Evolutionary conservation across 2,888 invertebrate species (phyloP).

Genomic region (Pseudococcus viburni): DNA sequence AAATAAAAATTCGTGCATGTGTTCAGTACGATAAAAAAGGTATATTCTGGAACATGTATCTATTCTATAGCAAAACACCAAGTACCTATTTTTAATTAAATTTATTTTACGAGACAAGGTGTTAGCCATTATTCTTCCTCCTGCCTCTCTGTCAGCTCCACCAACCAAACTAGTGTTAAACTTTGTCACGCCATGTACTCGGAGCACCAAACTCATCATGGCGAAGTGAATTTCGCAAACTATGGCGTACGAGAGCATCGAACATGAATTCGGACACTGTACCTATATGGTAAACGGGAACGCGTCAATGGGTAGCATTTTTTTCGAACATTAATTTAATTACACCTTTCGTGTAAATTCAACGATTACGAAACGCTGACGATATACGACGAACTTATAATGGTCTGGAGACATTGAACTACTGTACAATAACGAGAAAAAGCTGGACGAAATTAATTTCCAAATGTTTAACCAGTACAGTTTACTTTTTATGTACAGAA

Average conservation of each 20-base stretch:
- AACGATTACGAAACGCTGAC: not conserved
- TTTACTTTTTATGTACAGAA: not conserved
- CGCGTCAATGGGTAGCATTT: not conserved
- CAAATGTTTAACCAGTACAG: not conserved
- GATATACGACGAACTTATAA: not conserved
- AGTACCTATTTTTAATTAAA: slow-evolving; percentile 26
- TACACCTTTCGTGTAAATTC: not conserved
- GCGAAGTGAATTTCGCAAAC: slow-evolving; percentile 17
- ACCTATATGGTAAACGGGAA: not conserved
- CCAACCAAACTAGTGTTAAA: not conserved
- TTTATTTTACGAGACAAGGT: slow-evolving; percentile 28
- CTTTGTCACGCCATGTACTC: slow-evolving; percentile 9
- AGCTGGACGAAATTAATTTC: slow-evolving; percentile 4
- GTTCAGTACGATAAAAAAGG: no score
- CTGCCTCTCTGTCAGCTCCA: not conserved
- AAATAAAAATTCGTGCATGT: no score
- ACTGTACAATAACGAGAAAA: no score
- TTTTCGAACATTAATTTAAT: slow-evolving; percentile 37
- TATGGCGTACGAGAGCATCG: not conserved
- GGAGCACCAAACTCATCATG: not conserved
- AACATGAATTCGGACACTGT: not conserved
- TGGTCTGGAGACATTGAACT: not conserved
- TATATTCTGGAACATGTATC: no score
- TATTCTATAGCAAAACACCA: not conserved
- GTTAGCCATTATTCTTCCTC: not conserved